Percentiles rank a stretch among this genome's conserved stretches.
Conservation (phyloP, 2,888 invertebrate genomes). For the Anoncus sp. region DNA sequence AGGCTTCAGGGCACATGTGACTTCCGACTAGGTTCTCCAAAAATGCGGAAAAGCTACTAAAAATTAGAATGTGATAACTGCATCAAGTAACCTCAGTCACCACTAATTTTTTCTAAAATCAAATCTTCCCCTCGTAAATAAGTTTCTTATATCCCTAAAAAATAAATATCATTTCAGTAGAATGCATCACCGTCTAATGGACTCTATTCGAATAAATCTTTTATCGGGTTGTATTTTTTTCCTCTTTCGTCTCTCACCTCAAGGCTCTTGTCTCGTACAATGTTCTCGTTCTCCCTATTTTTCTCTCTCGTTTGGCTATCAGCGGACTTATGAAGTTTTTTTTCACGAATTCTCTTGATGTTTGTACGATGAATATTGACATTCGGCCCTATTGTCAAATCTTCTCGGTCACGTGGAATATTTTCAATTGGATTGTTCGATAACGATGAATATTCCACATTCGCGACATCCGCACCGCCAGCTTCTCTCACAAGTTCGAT, state of each 20-base stretch:
- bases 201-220: background rate
- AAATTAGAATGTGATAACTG: too few species aligned
- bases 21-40: too few species aligned
- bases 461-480: background rate
- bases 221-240: background rate
- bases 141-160: too few species aligned
- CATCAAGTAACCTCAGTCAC: too few species aligned
- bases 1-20: too few species aligned
- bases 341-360: background rate
- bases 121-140: too few species aligned
- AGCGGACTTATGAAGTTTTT: constrained; percentile 12
- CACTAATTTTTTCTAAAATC: too few species aligned
- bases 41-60: too few species aligned
- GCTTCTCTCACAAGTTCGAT: constrained; percentile 24
- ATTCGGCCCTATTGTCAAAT: constrained; percentile 9
- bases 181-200: background rate
- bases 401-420: background rate
- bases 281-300: constrained; percentile 8
- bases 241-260: constrained; percentile 38
- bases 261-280: constrained; percentile 9
- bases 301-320: background rate
- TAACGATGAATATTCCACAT: background rate
- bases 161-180: background rate
- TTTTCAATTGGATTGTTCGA: constrained; percentile 18
- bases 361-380: background rate